phyloP scores from a whole-genome alignment of 2,113 vertebrate species.

The Morphnarchus princeps region DNA sequence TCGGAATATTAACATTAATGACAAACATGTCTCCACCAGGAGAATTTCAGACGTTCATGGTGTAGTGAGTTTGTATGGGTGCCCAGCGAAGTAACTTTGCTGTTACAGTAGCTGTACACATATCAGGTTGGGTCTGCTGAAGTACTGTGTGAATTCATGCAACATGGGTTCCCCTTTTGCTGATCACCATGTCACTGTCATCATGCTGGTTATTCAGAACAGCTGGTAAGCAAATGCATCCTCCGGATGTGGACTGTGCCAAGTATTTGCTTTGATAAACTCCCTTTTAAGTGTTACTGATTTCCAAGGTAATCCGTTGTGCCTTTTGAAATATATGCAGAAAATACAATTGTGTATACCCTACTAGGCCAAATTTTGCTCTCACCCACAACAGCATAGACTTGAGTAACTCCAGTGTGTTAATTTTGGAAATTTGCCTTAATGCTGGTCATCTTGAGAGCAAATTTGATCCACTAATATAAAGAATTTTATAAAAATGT shows the following conservation, averaged over 20 bases:
- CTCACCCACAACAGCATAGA: background rate
- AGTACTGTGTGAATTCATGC: background rate
- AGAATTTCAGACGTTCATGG: conserved; percentile 76
- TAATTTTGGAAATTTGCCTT: background rate
- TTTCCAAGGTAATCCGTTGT: background rate
- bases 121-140: background rate
- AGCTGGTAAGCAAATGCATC: background rate
- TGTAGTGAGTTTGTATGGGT: conserved; percentile 82
- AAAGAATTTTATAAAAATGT: conserved; percentile 45
- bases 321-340: background rate
- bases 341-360: conserved; percentile 13
- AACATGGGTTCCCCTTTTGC: background rate
- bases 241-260: background rate
- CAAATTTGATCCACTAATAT: conserved; percentile 5
- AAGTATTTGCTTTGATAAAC: background rate
- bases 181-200: background rate
- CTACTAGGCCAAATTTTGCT: conserved; percentile 9
- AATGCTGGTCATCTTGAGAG: background rate
- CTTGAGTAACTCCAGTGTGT: background rate
- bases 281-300: background rate
- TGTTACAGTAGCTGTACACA: background rate
- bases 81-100: conserved; percentile 73
- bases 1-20: conserved; percentile 80
- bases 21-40: conserved; percentile 67
- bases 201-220: background rate